Base-by-base conservation (phyloP, 2,797 vertebrate genomes). In the Paratrypauchen microcephalus region DNA sequence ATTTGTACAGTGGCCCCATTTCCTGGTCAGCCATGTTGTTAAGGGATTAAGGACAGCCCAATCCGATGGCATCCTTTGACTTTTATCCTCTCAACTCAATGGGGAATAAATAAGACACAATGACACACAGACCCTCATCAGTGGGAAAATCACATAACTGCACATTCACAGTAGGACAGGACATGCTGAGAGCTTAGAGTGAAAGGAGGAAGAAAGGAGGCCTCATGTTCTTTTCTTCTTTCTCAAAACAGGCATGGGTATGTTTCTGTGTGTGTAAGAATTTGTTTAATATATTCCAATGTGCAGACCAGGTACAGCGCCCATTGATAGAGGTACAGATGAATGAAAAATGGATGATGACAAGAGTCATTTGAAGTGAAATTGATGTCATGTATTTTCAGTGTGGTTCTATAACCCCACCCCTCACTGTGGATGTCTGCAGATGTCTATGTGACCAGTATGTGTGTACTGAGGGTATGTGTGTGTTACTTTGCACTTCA, bases 11-110 rank as follows among this genome's bases (percentile, higher is more conserved):
- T 45, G 77, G 47, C 39, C 71, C 79, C 88, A 92, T 92, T 92
- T 92, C 87, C 88, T 76, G 61, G 78, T 77, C 77, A 83, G 81
- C 75, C 39, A 18, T 88, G 89, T 93, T 86, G 91, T 94, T 94
- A 93, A 90, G 84, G 93, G 93, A 94, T 94, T 94, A 94, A 85
- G 82, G 84, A 84, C 73, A 80, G 81, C 80, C 88, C 88, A 90
- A 92, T 93, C 84, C 73, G 75, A 83, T n/a, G 68, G 68, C 76
- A 81, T 78, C 86, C 89, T 88, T 88, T 77, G 65, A 87, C 79
- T 84, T 83, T 72, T 80, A 79, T 91, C 75, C 76, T 76, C 66
- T 75, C 11, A 18, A 72, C 86, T 81, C 87, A 78, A 85, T 79
- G 21, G 83, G 86, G 84, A 86, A 87, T 75, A 86, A 83, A 86